Base-by-base conservation (phyloP, 2,888 invertebrate genomes). In the Drosophila kanekoi region DNA sequence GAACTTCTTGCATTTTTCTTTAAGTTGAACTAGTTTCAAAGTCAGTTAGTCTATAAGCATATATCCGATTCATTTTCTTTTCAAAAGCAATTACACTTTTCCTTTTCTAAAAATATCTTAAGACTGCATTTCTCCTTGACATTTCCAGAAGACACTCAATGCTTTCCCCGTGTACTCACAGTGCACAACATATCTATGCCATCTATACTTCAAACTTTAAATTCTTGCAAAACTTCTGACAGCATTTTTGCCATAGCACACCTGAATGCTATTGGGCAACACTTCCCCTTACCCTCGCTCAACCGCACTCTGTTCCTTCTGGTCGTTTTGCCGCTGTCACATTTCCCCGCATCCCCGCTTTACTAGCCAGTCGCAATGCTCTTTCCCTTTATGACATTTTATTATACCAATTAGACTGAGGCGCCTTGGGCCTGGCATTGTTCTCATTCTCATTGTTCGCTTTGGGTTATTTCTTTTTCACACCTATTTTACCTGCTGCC, bases 401-500 rank as follows among this genome's bases (percentile, higher is more conserved):
- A 83, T 83, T 85, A 86, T 82, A 72, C 78, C 86, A 83, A 83
- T 83, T 83, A 83, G 86, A 80, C 63, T 69, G 44, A 33, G 49
- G 32, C 28, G 54, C 71, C 72, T 76, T 54, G 56, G 63, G 65
- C 35, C 20, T 23, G 51, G 48, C 70, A 71, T 78, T 78, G 78
- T 78, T 74, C 74, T 63, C 33, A 37, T 38, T 35, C 45, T 41
- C 56, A 35, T 40, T 76, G 72, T 67, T 43, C 61, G 13, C 47
- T 47, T 58, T 63, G 13, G 18, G 41, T 37, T 43, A 44, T 20
- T 41, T 67, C 16, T 8, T 56, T 66, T 51, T 43, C 20, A 48
- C 72, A 70, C 82, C 80, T 85, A 62, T 69, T 74, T 69, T 32
- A 73, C 58, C 79, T 76, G 83, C 63, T 67, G 83, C 78, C 67